Percentiles rank a stretch among this genome's conserved stretches.
phyloP scores from a whole-genome alignment of 2,888 invertebrate genomes.

The Ferdinandea cuprea region DNA sequence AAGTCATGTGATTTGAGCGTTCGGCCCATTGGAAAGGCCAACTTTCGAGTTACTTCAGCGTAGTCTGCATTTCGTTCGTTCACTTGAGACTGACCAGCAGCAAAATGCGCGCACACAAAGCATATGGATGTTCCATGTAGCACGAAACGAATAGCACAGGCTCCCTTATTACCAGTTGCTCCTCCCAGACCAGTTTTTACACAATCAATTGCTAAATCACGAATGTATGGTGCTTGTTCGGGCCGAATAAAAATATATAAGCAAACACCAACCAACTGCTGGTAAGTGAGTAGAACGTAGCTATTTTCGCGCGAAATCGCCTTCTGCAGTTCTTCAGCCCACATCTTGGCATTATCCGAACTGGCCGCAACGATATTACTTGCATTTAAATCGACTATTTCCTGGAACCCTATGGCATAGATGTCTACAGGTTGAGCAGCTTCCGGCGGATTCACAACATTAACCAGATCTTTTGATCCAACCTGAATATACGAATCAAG shows the following conservation, averaged over 20 bases:
- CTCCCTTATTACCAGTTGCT: conserved; percentile 98
- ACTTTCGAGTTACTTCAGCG: conserved; percentile 95
- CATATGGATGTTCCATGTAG: conserved; percentile 96
- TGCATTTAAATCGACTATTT: conserved; percentile 99
- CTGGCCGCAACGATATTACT: conserved; percentile 98
- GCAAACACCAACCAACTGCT: conserved; percentile 98
- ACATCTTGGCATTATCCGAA: conserved; percentile 93
- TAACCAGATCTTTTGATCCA: conserved; percentile 83
- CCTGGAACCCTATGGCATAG: conserved; percentile 99
- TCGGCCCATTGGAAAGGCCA: conserved; percentile 95
- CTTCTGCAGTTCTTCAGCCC: conserved; percentile 98
- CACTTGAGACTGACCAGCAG: conserved; percentile 98
- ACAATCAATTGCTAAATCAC: conserved; percentile 96
- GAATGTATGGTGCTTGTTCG: conserved; percentile 93
- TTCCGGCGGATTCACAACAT: conserved; percentile 83
- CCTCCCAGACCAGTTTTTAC: conserved; percentile 99
- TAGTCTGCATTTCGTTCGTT: conserved; percentile 97
- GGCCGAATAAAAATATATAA: conserved; percentile 96
- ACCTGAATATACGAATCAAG: conserved; percentile 90
- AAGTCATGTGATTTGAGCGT: conserved; percentile 98
- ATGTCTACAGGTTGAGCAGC: conserved; percentile 89
- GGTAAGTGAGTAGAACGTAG: conserved; percentile 95
- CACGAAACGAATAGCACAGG: conserved; percentile 95
- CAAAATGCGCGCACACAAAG: conserved; percentile 99
- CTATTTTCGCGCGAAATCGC: conserved; percentile 93